phyloP scores from a whole-genome alignment of 2,888 invertebrate genomes.

The Coleophora flavipennella region DNA sequence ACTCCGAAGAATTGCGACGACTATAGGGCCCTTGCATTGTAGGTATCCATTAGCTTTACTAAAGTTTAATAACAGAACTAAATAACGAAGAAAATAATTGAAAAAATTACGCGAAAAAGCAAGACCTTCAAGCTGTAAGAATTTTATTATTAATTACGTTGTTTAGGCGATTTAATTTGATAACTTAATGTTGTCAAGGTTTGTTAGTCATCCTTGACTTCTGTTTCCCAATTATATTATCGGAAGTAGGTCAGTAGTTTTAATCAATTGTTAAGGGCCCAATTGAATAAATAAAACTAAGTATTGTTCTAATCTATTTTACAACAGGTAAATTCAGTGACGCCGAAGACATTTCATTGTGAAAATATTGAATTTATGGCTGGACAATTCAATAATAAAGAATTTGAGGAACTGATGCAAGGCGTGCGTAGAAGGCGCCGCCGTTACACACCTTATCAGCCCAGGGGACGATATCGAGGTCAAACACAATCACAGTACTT shows the following conservation, averaged over 20 bases:
- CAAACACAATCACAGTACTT: slow-evolving; percentile 91
- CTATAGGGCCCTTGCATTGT: too few relatives aligned
- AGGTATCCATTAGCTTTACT: too few relatives aligned
- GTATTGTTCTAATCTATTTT: slow-evolving; percentile 7
- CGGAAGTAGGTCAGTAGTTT: slow-evolving; percentile 29
- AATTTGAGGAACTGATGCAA: slow-evolving; percentile 7
- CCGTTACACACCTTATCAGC: slow-evolving; percentile 14
- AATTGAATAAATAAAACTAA: slow-evolving; percentile 6
- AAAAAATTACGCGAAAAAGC: background rate
- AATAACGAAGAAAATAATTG: too few relatives aligned
- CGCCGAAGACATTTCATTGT: slow-evolving; percentile 25
- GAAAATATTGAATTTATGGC: slow-evolving; percentile 18
- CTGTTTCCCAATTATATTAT: slow-evolving; percentile 45
- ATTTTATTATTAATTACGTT: slow-evolving; percentile 15
- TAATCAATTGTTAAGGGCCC: slow-evolving; percentile 27
- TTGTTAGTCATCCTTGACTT: slow-evolving; percentile 44
- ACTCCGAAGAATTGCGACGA: too few relatives aligned
- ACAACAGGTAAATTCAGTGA: slow-evolving; percentile 32
- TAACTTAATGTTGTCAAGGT: slow-evolving; percentile 48
- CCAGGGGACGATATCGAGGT: slow-evolving; percentile 74
- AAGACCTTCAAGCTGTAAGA: background rate
- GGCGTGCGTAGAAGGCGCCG: slow-evolving; percentile 7
- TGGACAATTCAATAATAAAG: slow-evolving; percentile 4
- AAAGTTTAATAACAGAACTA: too few relatives aligned
- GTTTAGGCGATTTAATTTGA: slow-evolving; percentile 30